Evolutionary conservation across 1,140 invertebrate genomes (phyloP).

Genomic region (Portunus trituberculatus): DNA sequence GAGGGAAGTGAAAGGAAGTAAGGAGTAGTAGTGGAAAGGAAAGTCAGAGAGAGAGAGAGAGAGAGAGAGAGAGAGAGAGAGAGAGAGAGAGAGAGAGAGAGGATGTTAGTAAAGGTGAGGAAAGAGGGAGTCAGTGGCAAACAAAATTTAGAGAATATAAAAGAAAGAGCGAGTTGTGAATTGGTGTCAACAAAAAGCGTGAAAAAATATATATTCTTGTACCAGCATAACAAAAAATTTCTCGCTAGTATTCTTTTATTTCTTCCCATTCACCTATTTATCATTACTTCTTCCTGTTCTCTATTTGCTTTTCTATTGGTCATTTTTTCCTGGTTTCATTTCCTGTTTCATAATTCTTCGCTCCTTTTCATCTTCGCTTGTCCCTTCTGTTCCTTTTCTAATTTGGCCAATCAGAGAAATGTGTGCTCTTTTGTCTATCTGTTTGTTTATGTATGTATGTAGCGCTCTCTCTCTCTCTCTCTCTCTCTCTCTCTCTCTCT

Average conservation of each 20-base stretch:
- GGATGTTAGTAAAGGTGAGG: neutral
- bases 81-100: neutral
- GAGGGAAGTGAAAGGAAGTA: neutral
- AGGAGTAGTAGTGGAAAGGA: neutral
- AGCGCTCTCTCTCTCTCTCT: too few species aligned
- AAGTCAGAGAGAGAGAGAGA: neutral
- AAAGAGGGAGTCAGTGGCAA: too few species aligned
- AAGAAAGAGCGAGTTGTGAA: too few species aligned
- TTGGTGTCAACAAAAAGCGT: neutral
- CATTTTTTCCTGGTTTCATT: too few species aligned
- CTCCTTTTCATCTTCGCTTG: too few species aligned
- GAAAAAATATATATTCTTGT: neutral
- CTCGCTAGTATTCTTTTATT: neutral
- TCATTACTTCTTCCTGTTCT: neutral
- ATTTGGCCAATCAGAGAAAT: slow-evolving; percentile 30
- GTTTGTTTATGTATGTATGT: too few species aligned
- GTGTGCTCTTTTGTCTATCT: neutral
- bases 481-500: too few species aligned
- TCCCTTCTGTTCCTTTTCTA: neutral
- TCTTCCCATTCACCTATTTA: neutral
- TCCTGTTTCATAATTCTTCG: too few species aligned
- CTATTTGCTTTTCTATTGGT: too few species aligned
- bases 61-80: neutral
- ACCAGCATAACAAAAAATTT: neutral
- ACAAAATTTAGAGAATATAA: too few species aligned